A percentile compares a stretch with the other conserved stretches of the same genome.
These are phyloP conservation scores for Elephas maximus DNA, from an alignment of 2,113 vertebrate genomes.

Conservation along the genomic window DNA sequence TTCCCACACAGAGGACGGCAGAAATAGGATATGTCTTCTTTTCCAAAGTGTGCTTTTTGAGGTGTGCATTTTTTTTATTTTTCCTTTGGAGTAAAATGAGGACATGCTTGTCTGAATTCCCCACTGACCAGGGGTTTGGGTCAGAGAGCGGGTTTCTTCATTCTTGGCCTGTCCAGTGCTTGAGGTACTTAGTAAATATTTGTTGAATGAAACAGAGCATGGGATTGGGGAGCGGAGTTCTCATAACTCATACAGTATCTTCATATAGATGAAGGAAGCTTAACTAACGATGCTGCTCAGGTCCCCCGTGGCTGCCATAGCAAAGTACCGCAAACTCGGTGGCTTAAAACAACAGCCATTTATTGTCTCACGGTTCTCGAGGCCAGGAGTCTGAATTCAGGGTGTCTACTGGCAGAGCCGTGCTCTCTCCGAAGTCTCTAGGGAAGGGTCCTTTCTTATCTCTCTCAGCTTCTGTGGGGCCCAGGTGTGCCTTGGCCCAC, in stretches of 20 bases:
- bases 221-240: neutral
- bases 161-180: neutral
- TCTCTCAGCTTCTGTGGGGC: neutral
- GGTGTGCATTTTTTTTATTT: neutral
- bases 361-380: too few species aligned
- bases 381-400: neutral
- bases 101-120: neutral
- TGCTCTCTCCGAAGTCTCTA: too few species aligned
- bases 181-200: neutral
- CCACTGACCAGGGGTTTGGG: neutral
- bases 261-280: accelerated
- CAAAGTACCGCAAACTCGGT: neutral
- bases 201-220: neutral
- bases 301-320: too few species aligned
- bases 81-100: neutral
- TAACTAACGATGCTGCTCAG: accelerated
- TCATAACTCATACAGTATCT: neutral
- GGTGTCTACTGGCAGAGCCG: too few species aligned
- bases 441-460: neutral
- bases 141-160: neutral
- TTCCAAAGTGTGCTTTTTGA: neutral
- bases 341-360: too few species aligned
- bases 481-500: neutral
- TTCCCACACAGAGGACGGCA: neutral
- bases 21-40: accelerated